Percentiles rank a stretch among this genome's conserved stretches.
phyloP scores from a whole-genome alignment of 2,113 vertebrate genomes.

The Myotis yumanensis region DNA sequence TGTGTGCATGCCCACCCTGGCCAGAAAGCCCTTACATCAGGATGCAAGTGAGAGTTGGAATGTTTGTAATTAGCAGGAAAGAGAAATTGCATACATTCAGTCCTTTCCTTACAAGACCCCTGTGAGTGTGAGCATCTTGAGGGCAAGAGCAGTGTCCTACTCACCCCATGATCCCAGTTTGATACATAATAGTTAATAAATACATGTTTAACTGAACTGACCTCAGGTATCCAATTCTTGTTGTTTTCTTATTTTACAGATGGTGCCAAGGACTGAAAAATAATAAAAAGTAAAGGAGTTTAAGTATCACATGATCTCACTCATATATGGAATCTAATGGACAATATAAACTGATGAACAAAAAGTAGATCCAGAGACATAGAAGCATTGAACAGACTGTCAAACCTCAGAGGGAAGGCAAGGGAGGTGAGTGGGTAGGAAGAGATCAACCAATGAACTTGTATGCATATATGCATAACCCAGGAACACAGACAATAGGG shows the following conservation, averaged over 20 bases:
- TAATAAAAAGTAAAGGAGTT: neutral
- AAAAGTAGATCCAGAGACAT: too few relatives aligned
- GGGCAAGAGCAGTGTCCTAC: neutral
- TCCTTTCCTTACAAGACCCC: neutral
- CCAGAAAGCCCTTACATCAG: neutral
- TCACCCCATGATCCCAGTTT: neutral
- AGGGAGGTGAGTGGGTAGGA: too few relatives aligned
- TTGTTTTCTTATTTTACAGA: constrained; percentile 19
- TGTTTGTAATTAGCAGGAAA: neutral
- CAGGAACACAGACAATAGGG: too few relatives aligned
- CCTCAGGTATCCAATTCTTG: neutral
- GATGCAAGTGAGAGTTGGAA: neutral
- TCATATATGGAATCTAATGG: too few relatives aligned
- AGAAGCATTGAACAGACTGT: too few relatives aligned
- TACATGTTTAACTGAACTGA: neutral
- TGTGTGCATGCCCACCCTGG: neutral
- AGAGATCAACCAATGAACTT: too few relatives aligned
- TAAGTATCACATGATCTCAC: neutral
- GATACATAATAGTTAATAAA: neutral
- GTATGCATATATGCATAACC: too few relatives aligned
- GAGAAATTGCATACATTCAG: neutral
- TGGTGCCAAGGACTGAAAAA: neutral
- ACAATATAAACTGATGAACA: too few relatives aligned
- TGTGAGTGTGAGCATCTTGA: neutral
- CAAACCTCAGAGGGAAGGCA: too few relatives aligned